Conservation (phyloP, 2,888 invertebrate species). For the Dryococelus australis region DNA sequence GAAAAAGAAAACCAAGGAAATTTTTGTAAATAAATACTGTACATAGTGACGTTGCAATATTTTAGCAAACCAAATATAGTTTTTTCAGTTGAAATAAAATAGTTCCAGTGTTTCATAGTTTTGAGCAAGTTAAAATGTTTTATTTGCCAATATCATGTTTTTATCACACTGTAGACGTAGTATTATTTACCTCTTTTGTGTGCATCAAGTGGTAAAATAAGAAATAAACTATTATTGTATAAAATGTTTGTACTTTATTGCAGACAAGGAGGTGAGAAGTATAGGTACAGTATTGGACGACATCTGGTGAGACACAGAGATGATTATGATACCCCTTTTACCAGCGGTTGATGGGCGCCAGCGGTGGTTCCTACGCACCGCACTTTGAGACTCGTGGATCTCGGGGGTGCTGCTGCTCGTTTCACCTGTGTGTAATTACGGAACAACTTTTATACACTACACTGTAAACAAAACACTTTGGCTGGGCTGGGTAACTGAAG, state of each 20-base stretch:
- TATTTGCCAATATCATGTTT: background rate
- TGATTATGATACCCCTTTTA: too few species aligned
- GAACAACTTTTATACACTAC: too few species aligned
- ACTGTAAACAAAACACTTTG: too few species aligned
- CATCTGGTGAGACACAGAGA: too few species aligned
- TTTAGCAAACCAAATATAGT: background rate
- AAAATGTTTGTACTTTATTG: background rate
- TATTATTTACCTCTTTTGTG: background rate
- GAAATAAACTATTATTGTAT: slow-evolving; percentile 10
- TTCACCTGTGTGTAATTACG: too few species aligned
- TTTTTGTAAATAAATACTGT: background rate
- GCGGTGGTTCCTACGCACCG: too few species aligned
- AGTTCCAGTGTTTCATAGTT: background rate
- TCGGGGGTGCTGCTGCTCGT: too few species aligned
- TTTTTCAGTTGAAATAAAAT: background rate
- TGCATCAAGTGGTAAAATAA: slow-evolving; percentile 6
- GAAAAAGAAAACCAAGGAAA: background rate
- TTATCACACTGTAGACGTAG: background rate
- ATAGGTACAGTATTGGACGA: too few species aligned
- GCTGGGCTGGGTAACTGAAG: too few species aligned
- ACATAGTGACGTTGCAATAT: background rate
- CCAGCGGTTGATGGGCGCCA: too few species aligned
- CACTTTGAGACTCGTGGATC: too few species aligned
- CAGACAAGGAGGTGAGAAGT: too few species aligned
- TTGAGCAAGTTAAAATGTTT: background rate